Percentiles rank a stretch among this genome's conserved stretches.
Conservation (phyloP, 2,113 vertebrate species). For the Heliornis fulica region DNA sequence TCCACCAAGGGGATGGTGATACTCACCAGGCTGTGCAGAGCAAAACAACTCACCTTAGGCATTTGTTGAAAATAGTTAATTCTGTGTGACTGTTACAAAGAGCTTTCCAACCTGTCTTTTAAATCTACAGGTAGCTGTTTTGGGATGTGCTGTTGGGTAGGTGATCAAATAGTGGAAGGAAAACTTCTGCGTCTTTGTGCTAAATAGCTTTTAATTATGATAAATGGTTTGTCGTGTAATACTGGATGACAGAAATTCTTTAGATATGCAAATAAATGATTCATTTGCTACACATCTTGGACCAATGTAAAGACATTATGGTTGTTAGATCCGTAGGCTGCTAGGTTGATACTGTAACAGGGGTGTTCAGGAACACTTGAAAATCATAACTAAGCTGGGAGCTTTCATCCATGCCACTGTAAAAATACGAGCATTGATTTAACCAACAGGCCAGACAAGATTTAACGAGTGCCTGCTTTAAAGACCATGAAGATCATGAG, state of each 20-base stretch:
- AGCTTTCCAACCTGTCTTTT: background rate
- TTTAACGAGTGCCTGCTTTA: background rate
- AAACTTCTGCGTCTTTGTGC: background rate
- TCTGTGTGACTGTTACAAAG: rapidly evolving
- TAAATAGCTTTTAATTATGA: background rate
- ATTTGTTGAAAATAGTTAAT: background rate
- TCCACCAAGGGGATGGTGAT: background rate
- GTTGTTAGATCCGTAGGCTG: background rate
- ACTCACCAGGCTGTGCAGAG: background rate
- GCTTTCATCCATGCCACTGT: background rate
- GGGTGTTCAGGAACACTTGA: background rate
- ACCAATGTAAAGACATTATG: background rate
- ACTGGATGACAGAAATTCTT: background rate
- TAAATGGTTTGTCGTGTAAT: rapidly evolving
- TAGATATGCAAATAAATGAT: background rate
- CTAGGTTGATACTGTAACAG: background rate
- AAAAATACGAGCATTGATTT: background rate
- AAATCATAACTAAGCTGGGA: background rate
- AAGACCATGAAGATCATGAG: background rate
- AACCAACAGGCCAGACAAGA: background rate
- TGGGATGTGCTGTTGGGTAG: background rate
- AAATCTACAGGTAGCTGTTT: background rate
- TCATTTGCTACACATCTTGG: background rate
- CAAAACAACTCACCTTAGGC: background rate
- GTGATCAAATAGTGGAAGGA: background rate